Percentiles rank a stretch among this genome's conserved stretches.
Conservation (phyloP, 2,797 vertebrate genomes). For the Glossophaga mutica region DNA sequence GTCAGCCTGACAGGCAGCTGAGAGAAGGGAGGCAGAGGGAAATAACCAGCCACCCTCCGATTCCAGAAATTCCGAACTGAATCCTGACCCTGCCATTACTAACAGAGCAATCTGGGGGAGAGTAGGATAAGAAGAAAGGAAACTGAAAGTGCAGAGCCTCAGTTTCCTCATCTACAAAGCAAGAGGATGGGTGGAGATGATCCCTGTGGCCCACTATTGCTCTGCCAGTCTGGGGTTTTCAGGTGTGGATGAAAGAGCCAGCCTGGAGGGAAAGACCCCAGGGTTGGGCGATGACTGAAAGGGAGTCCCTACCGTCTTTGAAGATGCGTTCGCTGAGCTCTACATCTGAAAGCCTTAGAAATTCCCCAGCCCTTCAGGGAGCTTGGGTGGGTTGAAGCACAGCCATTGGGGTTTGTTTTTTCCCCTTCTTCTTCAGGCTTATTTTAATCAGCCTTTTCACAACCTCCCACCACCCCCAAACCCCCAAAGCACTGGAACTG, state of each 20-base stretch:
- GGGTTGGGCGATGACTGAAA: not conserved
- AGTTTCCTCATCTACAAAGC: constrained; percentile 14
- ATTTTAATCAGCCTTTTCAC: constrained; percentile 38
- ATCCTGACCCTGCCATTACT: not conserved
- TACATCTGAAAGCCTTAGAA: constrained; percentile 58
- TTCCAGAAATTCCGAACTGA: constrained; percentile 12
- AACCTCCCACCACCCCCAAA: not conserved
- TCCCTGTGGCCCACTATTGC: not conserved
- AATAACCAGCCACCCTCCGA: not conserved
- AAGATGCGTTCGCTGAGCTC: constrained; percentile 45
- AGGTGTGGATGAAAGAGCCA: constrained; percentile 32
- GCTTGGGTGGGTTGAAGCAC: not conserved
- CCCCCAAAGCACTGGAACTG: not conserved
- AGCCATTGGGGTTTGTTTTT: not conserved
- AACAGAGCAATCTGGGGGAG: not conserved
- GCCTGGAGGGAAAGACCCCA: constrained; percentile 9
- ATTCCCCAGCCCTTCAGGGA: constrained; percentile 53
- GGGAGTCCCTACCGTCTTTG: constrained; percentile 41
- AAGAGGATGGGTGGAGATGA: not conserved
- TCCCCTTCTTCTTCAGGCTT: not conserved
- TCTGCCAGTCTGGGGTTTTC: not conserved
- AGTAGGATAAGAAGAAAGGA: not conserved
- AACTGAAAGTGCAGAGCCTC: not conserved
- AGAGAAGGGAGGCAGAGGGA: not conserved
- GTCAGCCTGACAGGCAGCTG: not conserved